Conservation (phyloP, 1,140 invertebrate species). For the Trissolcus basalis region DNA sequence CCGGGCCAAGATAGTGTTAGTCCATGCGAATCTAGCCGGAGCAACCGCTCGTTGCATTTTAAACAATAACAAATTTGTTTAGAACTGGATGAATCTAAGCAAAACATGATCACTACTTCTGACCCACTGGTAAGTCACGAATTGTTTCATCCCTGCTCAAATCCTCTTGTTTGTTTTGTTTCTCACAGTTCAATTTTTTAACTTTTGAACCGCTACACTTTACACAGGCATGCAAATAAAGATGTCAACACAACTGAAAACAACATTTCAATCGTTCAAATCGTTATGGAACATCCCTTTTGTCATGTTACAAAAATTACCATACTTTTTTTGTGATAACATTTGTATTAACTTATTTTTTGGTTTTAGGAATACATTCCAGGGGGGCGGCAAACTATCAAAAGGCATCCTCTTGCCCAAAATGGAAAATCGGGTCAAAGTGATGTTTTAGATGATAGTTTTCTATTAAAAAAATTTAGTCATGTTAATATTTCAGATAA, state of each 20-base stretch:
- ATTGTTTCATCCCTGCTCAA: conserved; percentile 5
- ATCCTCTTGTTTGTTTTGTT: neutral
- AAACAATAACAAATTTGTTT: conserved; percentile 55
- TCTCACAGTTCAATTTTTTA: too few relatives aligned
- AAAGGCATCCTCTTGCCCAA: conserved; percentile 84
- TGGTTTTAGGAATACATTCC: conserved; percentile 89
- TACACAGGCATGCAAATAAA: neutral
- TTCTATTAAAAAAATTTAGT: conserved; percentile 82
- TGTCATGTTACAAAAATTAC: neutral
- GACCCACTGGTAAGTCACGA: conserved; percentile 82
- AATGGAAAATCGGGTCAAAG: conserved; percentile 60
- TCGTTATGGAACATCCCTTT: too few relatives aligned
- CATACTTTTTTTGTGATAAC: neutral
- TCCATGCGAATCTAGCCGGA: too few relatives aligned
- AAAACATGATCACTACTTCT: conserved; percentile 87
- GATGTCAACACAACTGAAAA: neutral
- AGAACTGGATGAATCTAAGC: conserved; percentile 83
- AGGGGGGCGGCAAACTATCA: conserved; percentile 87
- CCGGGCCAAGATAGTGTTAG: too few relatives aligned
- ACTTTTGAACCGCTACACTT: too few relatives aligned
- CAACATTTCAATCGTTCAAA: too few relatives aligned
- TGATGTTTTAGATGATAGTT: conserved; percentile 75
- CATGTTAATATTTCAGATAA: conserved; percentile 84
- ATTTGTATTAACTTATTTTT: conserved; percentile 3
- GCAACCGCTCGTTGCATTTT: neutral